A percentile compares a stretch with the other conserved stretches of the same genome.
Evolutionary conservation across 2,888 invertebrate species (phyloP).

Genomic region (Tupiocoris notatus): DNA sequence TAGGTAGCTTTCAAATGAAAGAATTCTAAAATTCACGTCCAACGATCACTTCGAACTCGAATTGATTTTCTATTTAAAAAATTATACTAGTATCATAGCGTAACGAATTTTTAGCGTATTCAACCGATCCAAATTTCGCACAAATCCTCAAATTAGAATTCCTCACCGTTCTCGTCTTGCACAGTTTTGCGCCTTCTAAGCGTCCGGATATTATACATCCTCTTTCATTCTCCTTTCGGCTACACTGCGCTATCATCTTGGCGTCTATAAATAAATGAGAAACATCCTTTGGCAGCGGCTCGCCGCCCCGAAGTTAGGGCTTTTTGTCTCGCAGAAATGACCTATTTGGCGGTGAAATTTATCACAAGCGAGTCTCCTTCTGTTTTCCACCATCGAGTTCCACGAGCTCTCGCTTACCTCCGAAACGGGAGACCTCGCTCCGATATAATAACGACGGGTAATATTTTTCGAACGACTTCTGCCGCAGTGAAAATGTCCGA

Average conservation of each 20-base stretch:
- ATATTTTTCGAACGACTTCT: not conserved
- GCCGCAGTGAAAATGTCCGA: not conserved
- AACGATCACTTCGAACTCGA: too few relatives aligned
- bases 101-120: too few relatives aligned
- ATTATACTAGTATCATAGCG: too few relatives aligned
- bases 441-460: not conserved
- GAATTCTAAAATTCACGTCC: too few relatives aligned
- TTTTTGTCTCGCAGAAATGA: constrained; percentile 31
- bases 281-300: constrained; percentile 31
- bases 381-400: not conserved
- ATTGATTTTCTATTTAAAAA: too few relatives aligned
- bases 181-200: not conserved
- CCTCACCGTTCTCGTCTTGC: not conserved
- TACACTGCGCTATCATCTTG: not conserved
- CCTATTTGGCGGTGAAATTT: constrained; percentile 30
- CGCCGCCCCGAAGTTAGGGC: constrained; percentile 5
- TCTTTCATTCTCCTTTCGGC: not conserved
- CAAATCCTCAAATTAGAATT: not conserved
- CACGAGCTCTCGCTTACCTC: not conserved
- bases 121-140: too few relatives aligned
- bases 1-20: too few relatives aligned
- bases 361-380: constrained; percentile 1
- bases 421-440: not conserved
- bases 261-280: constrained; percentile 29
- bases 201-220: not conserved